phyloP scores from a whole-genome alignment of 2,113 vertebrate genomes.

The Vidua chalybeata region DNA sequence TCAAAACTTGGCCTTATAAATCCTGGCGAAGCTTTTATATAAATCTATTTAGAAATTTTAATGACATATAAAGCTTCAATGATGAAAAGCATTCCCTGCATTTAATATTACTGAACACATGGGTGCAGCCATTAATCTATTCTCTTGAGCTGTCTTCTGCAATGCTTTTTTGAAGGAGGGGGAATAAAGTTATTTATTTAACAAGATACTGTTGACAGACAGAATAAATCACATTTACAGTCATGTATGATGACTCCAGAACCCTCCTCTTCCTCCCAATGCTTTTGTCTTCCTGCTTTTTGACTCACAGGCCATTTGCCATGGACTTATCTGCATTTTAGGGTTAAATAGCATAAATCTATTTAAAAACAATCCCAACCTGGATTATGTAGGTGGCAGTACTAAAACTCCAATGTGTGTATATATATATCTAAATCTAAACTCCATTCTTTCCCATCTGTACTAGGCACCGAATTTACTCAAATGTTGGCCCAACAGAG shows the following conservation, averaged over 20 bases:
- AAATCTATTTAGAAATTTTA: constrained; percentile 46
- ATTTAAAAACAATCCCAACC: background rate
- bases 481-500: background rate
- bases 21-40: constrained; percentile 42
- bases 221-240: background rate
- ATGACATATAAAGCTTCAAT: background rate
- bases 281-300: background rate
- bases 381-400: background rate
- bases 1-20: background rate
- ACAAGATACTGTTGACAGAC: background rate
- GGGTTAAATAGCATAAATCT: background rate
- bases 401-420: background rate
- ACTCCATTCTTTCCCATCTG: background rate
- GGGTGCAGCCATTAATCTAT: constrained; percentile 26
- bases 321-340: background rate
- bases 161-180: background rate
- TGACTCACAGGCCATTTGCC: background rate
- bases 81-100: background rate
- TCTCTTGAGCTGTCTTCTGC: background rate
- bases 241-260: background rate
- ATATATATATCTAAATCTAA: background rate
- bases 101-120: constrained; percentile 32
- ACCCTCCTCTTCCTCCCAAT: background rate
- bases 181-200: constrained; percentile 18
- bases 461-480: background rate